These are phyloP conservation scores for Sarcophaga bullata DNA, from an alignment of 1,140 invertebrate species.

Conservation along the genomic window DNA sequence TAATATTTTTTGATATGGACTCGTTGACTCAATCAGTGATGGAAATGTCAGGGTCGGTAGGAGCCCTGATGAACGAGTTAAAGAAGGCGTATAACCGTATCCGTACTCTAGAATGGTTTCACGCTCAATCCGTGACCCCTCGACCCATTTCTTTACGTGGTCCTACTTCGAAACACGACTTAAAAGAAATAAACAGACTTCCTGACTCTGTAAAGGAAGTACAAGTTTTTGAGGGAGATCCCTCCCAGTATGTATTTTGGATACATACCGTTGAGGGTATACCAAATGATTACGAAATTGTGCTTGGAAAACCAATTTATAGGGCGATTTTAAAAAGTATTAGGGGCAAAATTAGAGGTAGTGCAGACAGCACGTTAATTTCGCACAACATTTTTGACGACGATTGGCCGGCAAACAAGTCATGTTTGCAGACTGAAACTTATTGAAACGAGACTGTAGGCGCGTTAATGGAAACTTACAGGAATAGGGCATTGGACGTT, in stretches of 20 bases:
- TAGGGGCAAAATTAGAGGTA: neutral
- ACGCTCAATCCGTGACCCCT: neutral
- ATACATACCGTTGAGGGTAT: neutral
- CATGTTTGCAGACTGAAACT: neutral
- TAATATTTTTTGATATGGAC: too few species aligned
- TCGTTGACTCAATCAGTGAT: too few species aligned
- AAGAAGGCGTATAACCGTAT: neutral
- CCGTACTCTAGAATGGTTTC: neutral
- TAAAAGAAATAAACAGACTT: neutral
- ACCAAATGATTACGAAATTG: neutral
- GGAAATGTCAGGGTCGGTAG: neutral
- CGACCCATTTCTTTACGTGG: neutral
- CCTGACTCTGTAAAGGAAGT: neutral
- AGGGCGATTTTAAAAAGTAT: neutral
- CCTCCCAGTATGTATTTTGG: neutral
- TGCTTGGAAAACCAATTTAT: too few species aligned
- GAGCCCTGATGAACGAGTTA: neutral
- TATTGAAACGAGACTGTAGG: neutral
- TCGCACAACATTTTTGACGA: neutral
- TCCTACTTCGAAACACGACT: neutral
- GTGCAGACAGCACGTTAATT: neutral
- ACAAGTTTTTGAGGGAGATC: neutral
- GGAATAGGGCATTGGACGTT: too few species aligned
- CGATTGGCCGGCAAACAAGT: neutral
- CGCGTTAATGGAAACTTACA: constrained; percentile 1